Conservation (phyloP, 1,140 invertebrate species). For the Wiebesia pumilae region DNA sequence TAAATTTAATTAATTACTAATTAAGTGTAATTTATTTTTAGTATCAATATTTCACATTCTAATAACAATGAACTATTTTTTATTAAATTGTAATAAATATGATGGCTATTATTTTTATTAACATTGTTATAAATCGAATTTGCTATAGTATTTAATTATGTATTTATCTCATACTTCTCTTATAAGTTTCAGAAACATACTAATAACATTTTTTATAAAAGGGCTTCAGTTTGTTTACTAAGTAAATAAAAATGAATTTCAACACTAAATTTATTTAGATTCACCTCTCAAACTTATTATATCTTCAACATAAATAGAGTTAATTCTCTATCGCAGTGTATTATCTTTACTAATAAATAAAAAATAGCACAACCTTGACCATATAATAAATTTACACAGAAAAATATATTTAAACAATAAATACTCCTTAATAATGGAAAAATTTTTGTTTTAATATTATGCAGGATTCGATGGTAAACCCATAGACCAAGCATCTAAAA, state of each 20-base stretch:
- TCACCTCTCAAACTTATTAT: background rate
- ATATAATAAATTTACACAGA: conserved; percentile 33
- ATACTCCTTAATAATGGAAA: conserved; percentile 38
- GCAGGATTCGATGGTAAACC: conserved; percentile 70
- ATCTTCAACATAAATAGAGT: conserved; percentile 27
- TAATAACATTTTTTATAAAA: background rate
- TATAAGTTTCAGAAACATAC: background rate
- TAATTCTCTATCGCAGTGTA: background rate
- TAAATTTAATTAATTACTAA: no score
- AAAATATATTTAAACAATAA: conserved; percentile 38
- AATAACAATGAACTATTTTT: no score
- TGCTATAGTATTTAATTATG: no score
- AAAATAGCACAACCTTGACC: conserved; percentile 48
- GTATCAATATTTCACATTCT: no score
- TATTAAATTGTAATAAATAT: no score
- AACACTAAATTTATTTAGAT: conserved; percentile 21
- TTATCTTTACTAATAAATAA: conserved; percentile 39
- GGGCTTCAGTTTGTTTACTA: background rate
- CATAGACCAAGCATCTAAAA: conserved; percentile 72
- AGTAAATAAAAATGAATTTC: conserved; percentile 8
- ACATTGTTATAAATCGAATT: no score
- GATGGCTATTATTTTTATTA: no score
- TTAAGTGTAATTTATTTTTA: no score
- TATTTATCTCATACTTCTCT: no score
- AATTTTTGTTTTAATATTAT: conserved; percentile 49